phyloP scores from a whole-genome alignment of 2,888 invertebrate genomes.

The Onchidella celtica region DNA sequence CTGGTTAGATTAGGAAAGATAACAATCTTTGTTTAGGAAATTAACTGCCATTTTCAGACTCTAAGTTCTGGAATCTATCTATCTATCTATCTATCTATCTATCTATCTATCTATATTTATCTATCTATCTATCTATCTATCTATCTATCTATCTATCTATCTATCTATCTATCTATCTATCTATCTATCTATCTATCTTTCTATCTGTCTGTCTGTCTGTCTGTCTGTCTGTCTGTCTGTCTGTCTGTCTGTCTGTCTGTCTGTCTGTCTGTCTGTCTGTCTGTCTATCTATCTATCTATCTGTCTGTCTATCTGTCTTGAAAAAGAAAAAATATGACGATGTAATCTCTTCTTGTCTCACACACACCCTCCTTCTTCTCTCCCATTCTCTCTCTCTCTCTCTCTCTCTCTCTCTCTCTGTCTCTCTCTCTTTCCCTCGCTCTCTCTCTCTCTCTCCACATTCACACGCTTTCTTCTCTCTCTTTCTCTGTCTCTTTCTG shows the following conservation, averaged over 20 bases:
- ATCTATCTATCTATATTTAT: background rate
- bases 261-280: slow-evolving; percentile 12
- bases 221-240: slow-evolving; percentile 1
- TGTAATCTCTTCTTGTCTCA: no score
- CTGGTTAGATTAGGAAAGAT: no score
- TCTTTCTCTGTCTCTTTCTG: slow-evolving; percentile 17
- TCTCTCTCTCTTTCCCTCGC: slow-evolving; percentile 4
- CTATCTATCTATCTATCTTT: slow-evolving; percentile 9
- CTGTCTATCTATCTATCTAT: slow-evolving; percentile 23
- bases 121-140: background rate
- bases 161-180: background rate
- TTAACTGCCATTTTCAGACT: no score
- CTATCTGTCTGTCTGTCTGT: slow-evolving; percentile 3
- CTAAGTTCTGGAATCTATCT: no score
- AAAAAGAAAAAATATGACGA: no score
- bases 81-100: slow-evolving; percentile 2
- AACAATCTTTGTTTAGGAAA: no score
- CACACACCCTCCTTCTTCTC: no score
- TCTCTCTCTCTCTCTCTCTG: slow-evolving; percentile 16
- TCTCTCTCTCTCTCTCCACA: slow-evolving; percentile 22
- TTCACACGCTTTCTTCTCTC: slow-evolving; percentile 10
- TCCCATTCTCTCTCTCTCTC: slow-evolving; percentile 14
- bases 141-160: slow-evolving; percentile 16
- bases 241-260: slow-evolving; percentile 21
- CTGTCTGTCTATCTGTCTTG: background rate